Percentiles rank a stretch among this genome's conserved stretches.
Conservation (phyloP, 2,113 vertebrate genomes). For the Elachura formosa region DNA sequence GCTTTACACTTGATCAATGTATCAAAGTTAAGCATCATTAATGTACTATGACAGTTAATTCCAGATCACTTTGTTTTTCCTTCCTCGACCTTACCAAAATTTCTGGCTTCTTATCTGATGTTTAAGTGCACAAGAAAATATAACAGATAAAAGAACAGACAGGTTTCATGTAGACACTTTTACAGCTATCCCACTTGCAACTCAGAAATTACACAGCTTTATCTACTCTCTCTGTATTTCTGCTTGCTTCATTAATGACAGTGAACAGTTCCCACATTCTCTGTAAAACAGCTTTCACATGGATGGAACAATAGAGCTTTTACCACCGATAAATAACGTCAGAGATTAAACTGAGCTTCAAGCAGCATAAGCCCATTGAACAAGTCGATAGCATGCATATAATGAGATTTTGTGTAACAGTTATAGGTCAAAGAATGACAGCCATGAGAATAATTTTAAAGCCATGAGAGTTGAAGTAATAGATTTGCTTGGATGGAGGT, state of each 20-base stretch:
- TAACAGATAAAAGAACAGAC: not conserved
- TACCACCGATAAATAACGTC: not conserved
- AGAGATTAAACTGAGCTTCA: slow-evolving; percentile 6
- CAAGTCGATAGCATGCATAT: not conserved
- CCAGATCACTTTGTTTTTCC: not conserved
- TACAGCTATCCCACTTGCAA: not conserved
- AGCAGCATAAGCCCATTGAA: not conserved
- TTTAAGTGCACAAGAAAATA: not conserved
- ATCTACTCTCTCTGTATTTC: not conserved
- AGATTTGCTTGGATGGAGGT: not conserved
- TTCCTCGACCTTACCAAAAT: not conserved
- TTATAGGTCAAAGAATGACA: slow-evolving; percentile 12
- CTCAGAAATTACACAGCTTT: not conserved
- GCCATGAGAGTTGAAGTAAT: not conserved
- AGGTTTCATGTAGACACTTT: not conserved
- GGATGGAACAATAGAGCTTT: not conserved
- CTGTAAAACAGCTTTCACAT: not conserved
- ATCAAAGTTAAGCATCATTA: not conserved
- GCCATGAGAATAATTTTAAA: slow-evolving; percentile 33
- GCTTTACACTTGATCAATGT: not conserved
- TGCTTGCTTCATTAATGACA: not conserved
- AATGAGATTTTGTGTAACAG: slow-evolving; percentile 14
- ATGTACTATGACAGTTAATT: not conserved
- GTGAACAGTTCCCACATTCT: not conserved
- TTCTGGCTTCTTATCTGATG: not conserved